phyloP scores from a whole-genome alignment of 2,888 invertebrate genomes.

The Himalopsyche anomala region DNA sequence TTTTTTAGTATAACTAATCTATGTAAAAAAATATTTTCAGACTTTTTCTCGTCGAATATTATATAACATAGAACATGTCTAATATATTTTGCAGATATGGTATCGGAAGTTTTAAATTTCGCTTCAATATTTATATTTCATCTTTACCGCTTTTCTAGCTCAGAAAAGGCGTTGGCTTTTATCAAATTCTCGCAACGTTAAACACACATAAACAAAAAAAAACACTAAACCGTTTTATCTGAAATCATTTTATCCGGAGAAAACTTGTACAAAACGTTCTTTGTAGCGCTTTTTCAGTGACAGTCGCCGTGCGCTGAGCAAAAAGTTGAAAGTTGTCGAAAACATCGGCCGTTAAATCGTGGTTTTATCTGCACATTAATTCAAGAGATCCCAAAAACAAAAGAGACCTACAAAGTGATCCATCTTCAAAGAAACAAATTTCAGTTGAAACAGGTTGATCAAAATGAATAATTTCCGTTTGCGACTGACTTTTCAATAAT shows the following conservation, averaged over 20 bases:
- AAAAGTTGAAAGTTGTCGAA: conserved; percentile 37
- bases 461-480: not conserved
- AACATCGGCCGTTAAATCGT: conserved; percentile 42
- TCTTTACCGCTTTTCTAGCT: not conserved
- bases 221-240: conserved; percentile 40
- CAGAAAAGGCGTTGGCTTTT: conserved; percentile 6
- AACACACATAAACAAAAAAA: conserved; percentile 41
- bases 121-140: conserved; percentile 38
- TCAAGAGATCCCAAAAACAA: conserved; percentile 31
- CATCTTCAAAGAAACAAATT: conserved; percentile 40
- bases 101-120: conserved; percentile 39
- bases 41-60: not conserved
- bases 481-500: too few species aligned
- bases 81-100: not conserved
- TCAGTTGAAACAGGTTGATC: conserved; percentile 22
- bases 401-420: conserved; percentile 27
- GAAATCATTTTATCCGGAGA: conserved; percentile 42
- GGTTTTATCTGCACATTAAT: conserved; percentile 42
- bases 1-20: not conserved
- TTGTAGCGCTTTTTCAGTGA: not conserved
- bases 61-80: not conserved
- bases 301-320: conserved; percentile 9
- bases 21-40: too few species aligned
- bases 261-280: conserved; percentile 25
- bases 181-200: conserved; percentile 40